phyloP scores from a whole-genome alignment of 2,797 vertebrate species.

The Chrysocyon brachyurus region DNA sequence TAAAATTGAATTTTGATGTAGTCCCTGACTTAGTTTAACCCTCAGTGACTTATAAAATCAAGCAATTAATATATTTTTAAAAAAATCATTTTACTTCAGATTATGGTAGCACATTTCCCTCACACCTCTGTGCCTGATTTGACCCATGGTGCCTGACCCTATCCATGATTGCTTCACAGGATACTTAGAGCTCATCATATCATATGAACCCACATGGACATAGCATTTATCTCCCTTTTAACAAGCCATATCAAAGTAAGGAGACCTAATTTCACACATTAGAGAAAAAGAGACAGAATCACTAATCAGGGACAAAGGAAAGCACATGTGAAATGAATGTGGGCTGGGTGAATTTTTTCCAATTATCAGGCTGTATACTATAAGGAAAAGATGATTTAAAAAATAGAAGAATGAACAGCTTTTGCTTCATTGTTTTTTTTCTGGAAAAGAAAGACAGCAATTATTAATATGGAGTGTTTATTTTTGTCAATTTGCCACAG shows the following conservation, averaged over 20 bases:
- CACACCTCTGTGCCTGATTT: neutral
- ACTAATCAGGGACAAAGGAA: slow-evolving; percentile 60
- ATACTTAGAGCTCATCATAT: neutral
- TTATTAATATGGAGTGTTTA: neutral
- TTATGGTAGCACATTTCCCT: neutral
- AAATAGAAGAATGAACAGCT: neutral
- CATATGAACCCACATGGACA: neutral
- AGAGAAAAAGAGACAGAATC: slow-evolving; percentile 53
- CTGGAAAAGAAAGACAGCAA: neutral
- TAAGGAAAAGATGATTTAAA: slow-evolving; percentile 1
- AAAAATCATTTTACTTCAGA: slow-evolving; percentile 23
- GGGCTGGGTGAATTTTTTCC: slow-evolving; percentile 45
- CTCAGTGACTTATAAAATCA: slow-evolving; percentile 60
- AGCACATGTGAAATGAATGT: slow-evolving; percentile 64
- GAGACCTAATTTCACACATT: slow-evolving; percentile 77
- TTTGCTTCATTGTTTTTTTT: neutral
- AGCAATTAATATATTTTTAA: slow-evolving; percentile 55
- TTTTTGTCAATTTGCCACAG: neutral
- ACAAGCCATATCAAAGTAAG: slow-evolving; percentile 44
- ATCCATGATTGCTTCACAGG: neutral
- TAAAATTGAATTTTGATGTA: slow-evolving; percentile 57
- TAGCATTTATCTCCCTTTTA: slow-evolving; percentile 59
- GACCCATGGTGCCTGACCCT: slow-evolving; percentile 41
- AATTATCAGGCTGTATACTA: slow-evolving; percentile 1
- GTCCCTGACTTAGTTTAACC: slow-evolving; percentile 30